Percentiles rank a stretch among this genome's conserved stretches.
Conservation (phyloP, 2,113 vertebrate genomes). For the Ciconia boyciana region DNA sequence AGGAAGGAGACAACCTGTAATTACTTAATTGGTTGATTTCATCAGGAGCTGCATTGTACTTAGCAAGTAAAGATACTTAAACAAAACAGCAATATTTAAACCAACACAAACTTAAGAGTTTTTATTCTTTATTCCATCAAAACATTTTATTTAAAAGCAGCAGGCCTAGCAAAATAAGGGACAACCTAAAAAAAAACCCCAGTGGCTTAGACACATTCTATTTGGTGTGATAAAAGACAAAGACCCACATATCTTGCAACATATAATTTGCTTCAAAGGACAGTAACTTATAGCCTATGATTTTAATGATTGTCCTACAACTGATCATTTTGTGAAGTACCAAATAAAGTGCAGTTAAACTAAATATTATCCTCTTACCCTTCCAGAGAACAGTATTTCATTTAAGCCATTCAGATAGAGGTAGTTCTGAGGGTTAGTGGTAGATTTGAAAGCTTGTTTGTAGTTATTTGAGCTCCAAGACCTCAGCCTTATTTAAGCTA, state of each 20-base stretch:
- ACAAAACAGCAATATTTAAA: neutral
- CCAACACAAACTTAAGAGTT: neutral
- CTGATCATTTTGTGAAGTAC: slow-evolving; percentile 58
- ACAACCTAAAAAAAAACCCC: neutral
- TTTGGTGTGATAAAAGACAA: slow-evolving; percentile 57
- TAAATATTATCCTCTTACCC: neutral
- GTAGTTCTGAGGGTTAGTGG: neutral
- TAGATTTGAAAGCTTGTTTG: neutral
- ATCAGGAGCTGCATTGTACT: neutral
- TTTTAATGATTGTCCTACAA: slow-evolving; percentile 65
- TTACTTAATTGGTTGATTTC: neutral
- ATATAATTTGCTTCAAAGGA: slow-evolving; percentile 56
- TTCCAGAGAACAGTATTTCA: neutral
- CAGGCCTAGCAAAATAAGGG: neutral
- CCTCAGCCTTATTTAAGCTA: neutral
- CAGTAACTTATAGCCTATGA: slow-evolving; percentile 46
- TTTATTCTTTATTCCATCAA: neutral
- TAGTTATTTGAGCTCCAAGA: neutral
- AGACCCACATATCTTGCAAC: neutral
- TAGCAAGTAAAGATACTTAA: neutral
- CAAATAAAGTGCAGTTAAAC: slow-evolving; percentile 41
- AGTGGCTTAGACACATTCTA: neutral
- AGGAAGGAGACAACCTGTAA: neutral
- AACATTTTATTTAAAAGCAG: neutral
- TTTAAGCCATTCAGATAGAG: neutral